phyloP scores from a whole-genome alignment of 2,888 invertebrate species.

The Volucella inflata region DNA sequence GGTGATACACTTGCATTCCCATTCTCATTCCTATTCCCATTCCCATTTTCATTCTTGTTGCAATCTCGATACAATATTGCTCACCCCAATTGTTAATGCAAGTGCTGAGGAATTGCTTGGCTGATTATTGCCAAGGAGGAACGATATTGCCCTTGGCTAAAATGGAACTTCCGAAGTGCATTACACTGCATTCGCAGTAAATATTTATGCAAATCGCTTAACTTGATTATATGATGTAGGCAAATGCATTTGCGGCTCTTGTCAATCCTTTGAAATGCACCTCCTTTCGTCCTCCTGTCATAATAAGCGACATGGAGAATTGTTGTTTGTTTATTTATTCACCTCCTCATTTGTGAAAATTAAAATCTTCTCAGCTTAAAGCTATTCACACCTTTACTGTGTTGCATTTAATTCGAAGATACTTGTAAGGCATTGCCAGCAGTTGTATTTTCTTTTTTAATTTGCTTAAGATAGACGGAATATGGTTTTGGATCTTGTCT shows the following conservation, averaged over 20 bases:
- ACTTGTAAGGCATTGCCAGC: constrained; percentile 34
- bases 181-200: constrained; percentile 72
- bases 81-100: constrained; percentile 27
- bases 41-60: background rate
- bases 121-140: constrained; percentile 61
- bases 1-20: constrained; percentile 56
- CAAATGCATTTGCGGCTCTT: constrained; percentile 65
- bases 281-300: background rate
- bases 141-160: constrained; percentile 53
- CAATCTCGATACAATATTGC: background rate
- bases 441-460: too few species aligned
- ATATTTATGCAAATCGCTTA: constrained; percentile 76
- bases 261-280: constrained; percentile 46
- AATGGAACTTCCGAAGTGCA: constrained; percentile 74
- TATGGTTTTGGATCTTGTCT: too few species aligned
- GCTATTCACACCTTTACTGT: constrained; percentile 49
- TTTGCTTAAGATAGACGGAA: too few species aligned
- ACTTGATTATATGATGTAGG: constrained; percentile 67
- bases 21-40: background rate
- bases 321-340: constrained; percentile 71
- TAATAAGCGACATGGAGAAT: constrained; percentile 1
- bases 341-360: constrained; percentile 65
- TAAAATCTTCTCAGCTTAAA: constrained; percentile 67
- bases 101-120: constrained; percentile 53
- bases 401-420: constrained; percentile 41